Evolutionary conservation across 92 coral and sea anemone species (phyloP), one percentile per base, ranked within the genome.

Genomic region (Palythoa grandis): DNA sequence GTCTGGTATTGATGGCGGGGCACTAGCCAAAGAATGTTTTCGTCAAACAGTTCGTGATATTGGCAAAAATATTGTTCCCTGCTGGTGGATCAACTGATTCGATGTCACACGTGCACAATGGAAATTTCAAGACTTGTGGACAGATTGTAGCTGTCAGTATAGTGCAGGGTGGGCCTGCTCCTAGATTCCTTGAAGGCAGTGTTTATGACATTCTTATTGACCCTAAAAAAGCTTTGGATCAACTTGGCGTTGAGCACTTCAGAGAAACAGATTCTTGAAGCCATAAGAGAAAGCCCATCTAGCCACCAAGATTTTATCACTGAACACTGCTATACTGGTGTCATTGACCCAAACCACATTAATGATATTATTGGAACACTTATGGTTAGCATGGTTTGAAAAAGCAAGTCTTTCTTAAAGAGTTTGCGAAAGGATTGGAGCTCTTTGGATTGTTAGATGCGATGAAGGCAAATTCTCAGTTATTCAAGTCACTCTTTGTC

Each of bases 91-190:
- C 87, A 50, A 63, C 79, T 14, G 87, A 82, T 82, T 82, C 87
- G 23, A 52, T 88, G 77, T 58, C 61, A 43, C 69, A 88, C 52
- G 79, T 88, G 38, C 87, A 82, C 47, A 82, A 88, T 74, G 77
- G 91, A 37, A 65, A 82, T 66, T 88, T 88, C 74, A 58, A 66
- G 48, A 56, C 91, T 24, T 82, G 87, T 82, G 91, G 91, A 20
- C 69, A 82, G 67, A 4, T 88, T 56, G 83, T 72, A 57, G 91
- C 91, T 66, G 75, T 86, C 6, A 73, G 83, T 23, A 75, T 88
- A 23, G 87, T 73, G 9, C 83, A 88, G 70, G 91, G 91, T 48
- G 91, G 87, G 2, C 91, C 91, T 48, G 54, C 87, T 13, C 91
- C 91, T 15, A 65, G 53, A 54, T 79, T 79, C 40, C 66, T 88